A percentile compares a stretch with the other conserved stretches of the same genome.
These are phyloP conservation scores for Rhyacophila brunnea DNA, from an alignment of 1,140 invertebrate genomes.

Conservation along the genomic window DNA sequence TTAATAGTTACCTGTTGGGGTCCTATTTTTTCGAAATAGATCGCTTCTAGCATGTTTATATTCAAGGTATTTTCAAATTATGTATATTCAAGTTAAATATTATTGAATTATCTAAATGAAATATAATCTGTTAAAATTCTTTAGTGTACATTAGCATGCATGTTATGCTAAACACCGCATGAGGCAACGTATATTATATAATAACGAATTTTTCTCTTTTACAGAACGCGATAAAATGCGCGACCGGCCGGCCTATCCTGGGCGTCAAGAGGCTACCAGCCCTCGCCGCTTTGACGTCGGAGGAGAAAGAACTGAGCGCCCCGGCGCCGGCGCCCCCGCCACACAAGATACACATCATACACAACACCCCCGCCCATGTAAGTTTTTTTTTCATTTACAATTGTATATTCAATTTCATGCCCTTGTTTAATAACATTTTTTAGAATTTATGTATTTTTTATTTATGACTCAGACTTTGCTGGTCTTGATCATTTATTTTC, in stretches of 20 bases:
- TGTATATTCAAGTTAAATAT: too few relatives aligned
- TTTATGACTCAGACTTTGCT: too few relatives aligned
- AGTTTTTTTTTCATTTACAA: constrained; percentile 9
- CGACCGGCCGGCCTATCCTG: constrained; percentile 22
- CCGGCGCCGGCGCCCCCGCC: constrained; percentile 1
- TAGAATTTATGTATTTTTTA: neutral
- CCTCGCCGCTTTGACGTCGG: constrained; percentile 11
- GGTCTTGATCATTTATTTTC: too few relatives aligned
- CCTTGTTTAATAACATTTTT: neutral
- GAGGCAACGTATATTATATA: too few relatives aligned
- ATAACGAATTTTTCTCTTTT: constrained; percentile 10
- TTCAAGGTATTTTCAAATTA: too few relatives aligned
- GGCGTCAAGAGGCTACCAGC: constrained; percentile 21
- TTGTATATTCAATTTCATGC: neutral
- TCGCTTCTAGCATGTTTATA: too few relatives aligned
- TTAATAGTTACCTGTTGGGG: too few relatives aligned
- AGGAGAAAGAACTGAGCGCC: constrained; percentile 4
- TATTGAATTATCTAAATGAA: too few relatives aligned
- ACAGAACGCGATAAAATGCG: constrained; percentile 36
- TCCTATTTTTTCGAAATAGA: too few relatives aligned
- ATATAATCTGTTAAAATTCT: too few relatives aligned
- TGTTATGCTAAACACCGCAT: too few relatives aligned
- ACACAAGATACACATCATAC: constrained; percentile 28
- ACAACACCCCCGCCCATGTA: constrained; percentile 31
- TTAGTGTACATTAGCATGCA: too few relatives aligned